Base-by-base conservation (phyloP, 2,113 vertebrate genomes). In the Phylloscopus whistleri region DNA sequence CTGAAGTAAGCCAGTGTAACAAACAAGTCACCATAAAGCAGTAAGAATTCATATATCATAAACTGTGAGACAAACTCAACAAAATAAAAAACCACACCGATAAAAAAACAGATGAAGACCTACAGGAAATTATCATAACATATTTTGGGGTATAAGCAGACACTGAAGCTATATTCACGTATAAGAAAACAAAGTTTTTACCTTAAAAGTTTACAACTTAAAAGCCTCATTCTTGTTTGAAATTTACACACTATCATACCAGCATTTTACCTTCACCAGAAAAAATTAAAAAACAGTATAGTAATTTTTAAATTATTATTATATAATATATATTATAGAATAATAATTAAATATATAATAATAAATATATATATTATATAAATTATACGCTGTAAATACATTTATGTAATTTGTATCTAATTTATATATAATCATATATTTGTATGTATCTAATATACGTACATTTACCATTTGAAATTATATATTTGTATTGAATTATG, bases 61-160 rank as follows among this genome's bases (percentile, higher is more conserved):
- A 73, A 23, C 3, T 66, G 14, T 43, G 24, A 79, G 64, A 81
- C 7, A 83, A 86, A 82, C 13, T 3, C 4, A 64, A 84, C 11
- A 9, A 68, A 35, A 13, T 2, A 52, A 24, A n/a, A 19, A 5
- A 7, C 1, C 4, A 43, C 2, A 33, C 3, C 52, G 56, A 22
- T 1, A 1, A 44, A 64, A 64, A 83, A 69, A 4, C 19, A 76
- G 13, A 52, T 30, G 56, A 56, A 59, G 11, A 6, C 43, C 17
- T 75, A 31, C 3, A 4, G 11, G 21, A 59, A 72, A 56, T 22
- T 52, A 43, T 30, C 26, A 27, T 53, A 31, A 58, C 13, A 58
- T 70, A 63, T 13, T 7, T 84, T 17, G 9, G 6, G 3, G 16
- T 15, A 59, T 43, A 84, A 70, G 16, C 14, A 70, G 43, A 67